These are phyloP conservation scores for Lasioglossum villosulum DNA, from an alignment of 2,888 invertebrate species.

Conservation along the genomic window DNA sequence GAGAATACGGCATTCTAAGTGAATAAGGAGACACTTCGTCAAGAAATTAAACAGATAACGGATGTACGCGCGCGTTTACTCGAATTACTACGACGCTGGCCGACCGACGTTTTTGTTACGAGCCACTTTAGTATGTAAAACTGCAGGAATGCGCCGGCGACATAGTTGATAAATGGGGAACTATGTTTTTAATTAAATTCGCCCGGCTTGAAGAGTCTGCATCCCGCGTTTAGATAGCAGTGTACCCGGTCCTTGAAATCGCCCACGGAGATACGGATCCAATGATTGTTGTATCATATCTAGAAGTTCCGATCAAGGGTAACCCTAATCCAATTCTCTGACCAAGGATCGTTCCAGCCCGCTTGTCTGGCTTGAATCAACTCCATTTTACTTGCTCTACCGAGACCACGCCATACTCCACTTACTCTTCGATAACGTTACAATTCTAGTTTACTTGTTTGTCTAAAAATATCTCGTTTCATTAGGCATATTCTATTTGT, in stretches of 20 bases:
- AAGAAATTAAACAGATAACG: background rate
- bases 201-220: background rate
- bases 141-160: background rate
- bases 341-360: background rate
- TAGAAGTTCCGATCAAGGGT: background rate
- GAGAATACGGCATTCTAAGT: background rate
- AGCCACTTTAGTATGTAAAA: background rate
- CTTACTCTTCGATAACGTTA: background rate
- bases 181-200: background rate
- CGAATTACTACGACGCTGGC: background rate
- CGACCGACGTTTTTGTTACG: background rate
- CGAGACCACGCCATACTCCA: background rate
- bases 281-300: background rate
- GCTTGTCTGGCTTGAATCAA: background rate
- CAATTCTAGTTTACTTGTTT: background rate
- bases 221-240: background rate
- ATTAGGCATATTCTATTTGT: background rate
- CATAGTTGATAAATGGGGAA: background rate
- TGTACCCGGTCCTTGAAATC: background rate
- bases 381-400: background rate
- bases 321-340: background rate
- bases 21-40: background rate
- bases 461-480: background rate
- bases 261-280: background rate
- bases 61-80: background rate